Percentiles rank a stretch among this genome's conserved stretches.
Conservation (phyloP, 2,113 vertebrate genomes). For the Nycticorax nycticorax region DNA sequence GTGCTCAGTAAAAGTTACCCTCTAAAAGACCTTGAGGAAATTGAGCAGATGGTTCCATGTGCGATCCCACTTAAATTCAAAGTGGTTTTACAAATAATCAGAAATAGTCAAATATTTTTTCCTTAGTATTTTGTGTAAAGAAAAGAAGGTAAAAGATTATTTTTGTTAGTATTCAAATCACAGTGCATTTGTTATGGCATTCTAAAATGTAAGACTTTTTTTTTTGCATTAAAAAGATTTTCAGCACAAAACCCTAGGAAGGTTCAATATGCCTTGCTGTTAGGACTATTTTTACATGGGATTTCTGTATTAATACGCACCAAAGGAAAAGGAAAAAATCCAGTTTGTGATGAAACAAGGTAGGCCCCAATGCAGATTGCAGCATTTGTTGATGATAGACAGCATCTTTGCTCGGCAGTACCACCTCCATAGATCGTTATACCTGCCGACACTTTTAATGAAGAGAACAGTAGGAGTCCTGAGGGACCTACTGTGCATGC, state of each 20-base stretch:
- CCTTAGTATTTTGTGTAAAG: neutral
- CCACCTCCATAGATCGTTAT: neutral
- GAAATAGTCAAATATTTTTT: neutral
- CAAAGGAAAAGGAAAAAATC: neutral
- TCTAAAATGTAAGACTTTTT: neutral
- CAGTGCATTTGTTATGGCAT: neutral
- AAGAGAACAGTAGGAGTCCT: neutral
- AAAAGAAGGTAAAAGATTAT: neutral
- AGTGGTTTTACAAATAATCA: neutral
- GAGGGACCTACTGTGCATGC: neutral
- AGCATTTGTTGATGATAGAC: neutral
- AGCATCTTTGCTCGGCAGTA: neutral
- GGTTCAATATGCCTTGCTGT: neutral
- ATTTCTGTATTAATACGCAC: neutral
- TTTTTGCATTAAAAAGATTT: neutral
- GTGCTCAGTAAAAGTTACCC: neutral
- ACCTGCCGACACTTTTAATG: neutral
- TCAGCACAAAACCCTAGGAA: neutral
- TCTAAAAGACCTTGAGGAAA: constrained; percentile 59
- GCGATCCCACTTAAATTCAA: neutral
- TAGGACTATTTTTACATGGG: accelerated
- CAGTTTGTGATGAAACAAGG: neutral
- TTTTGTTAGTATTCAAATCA: neutral
- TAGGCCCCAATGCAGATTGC: neutral
- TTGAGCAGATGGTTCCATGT: constrained; percentile 42